A percentile compares a stretch with the other conserved stretches of the same genome.
Conservation (phyloP, 2,113 vertebrate species). For the Mastomys coucha region DNA sequence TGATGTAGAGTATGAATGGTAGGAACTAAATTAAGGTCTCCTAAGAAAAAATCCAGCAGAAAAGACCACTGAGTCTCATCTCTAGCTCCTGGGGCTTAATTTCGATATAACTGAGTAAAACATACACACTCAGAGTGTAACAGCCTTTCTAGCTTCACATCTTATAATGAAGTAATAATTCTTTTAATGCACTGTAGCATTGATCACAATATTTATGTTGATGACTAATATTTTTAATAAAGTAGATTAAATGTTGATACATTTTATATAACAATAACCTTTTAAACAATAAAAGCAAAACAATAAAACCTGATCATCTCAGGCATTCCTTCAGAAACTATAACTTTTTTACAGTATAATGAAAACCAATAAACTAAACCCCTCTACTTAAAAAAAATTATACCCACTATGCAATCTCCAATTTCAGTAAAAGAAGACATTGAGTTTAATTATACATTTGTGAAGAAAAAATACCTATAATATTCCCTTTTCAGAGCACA, state of each 20-base stretch:
- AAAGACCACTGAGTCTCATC: neutral
- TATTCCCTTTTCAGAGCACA: constrained; percentile 12
- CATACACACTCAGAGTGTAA: neutral
- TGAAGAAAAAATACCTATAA: constrained; percentile 52
- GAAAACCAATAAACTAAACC: constrained; percentile 64
- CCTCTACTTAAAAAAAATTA: constrained; percentile 39
- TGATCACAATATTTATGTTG: constrained; percentile 4
- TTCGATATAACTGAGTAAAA: neutral
- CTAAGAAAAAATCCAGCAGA: neutral
- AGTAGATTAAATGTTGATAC: constrained; percentile 17
- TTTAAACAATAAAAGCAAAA: constrained; percentile 56
- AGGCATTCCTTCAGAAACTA: constrained; percentile 46
- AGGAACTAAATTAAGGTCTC: neutral
- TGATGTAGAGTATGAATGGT: too few relatives aligned
- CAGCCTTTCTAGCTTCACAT: neutral
- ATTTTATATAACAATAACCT: constrained; percentile 39
- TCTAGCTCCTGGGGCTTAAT: neutral
- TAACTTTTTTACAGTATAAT: constrained; percentile 60
- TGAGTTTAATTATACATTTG: constrained; percentile 74
- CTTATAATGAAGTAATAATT: constrained; percentile 12
- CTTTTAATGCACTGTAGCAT: neutral
- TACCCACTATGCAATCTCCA: neutral
- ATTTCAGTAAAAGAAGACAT: constrained; percentile 59
- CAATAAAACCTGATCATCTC: neutral
- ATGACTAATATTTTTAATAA: constrained; percentile 62